phyloP scores from a whole-genome alignment of 2,113 vertebrate species.

The Eublepharis macularius region DNA sequence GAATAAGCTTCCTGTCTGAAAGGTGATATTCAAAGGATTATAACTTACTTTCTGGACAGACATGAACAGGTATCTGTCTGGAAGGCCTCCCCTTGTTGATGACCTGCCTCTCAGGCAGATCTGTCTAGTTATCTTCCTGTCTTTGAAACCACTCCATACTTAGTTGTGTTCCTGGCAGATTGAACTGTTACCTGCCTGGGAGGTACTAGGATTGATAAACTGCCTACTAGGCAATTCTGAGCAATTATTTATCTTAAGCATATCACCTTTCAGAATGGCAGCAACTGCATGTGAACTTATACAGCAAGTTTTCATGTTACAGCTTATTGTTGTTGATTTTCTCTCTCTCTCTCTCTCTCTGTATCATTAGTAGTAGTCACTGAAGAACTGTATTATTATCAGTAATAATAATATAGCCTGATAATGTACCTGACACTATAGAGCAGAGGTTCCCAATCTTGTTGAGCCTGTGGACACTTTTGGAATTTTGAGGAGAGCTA shows the following conservation, averaged over 20 bases:
- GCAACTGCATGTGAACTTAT: constrained; percentile 24
- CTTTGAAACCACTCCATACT: constrained; percentile 69
- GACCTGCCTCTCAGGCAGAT: constrained; percentile 72
- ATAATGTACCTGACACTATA: too few relatives aligned
- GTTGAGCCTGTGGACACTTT: too few relatives aligned
- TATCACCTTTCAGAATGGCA: constrained; percentile 34
- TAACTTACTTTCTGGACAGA: constrained; percentile 63
- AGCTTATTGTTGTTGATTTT: not conserved
- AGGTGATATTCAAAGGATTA: constrained; percentile 49
- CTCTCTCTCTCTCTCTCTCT: too few relatives aligned
- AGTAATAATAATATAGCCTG: too few relatives aligned
- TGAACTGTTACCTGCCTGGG: constrained; percentile 58
- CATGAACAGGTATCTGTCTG: constrained; percentile 57
- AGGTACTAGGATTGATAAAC: constrained; percentile 54
- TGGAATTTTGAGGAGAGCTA: too few relatives aligned
- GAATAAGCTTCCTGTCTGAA: constrained; percentile 41
- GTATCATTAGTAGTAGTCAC: too few relatives aligned
- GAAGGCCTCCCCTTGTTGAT: constrained; percentile 58
- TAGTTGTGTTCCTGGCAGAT: constrained; percentile 51
- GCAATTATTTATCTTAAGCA: constrained; percentile 65
- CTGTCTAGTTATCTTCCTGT: constrained; percentile 70
- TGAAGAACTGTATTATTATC: too few relatives aligned
- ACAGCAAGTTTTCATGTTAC: not conserved
- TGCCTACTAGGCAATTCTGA: constrained; percentile 52
- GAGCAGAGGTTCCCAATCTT: too few relatives aligned